Evolutionary conservation across 2,797 vertebrate genomes (phyloP).

Genomic region (Leptoclinus maculatus): DNA sequence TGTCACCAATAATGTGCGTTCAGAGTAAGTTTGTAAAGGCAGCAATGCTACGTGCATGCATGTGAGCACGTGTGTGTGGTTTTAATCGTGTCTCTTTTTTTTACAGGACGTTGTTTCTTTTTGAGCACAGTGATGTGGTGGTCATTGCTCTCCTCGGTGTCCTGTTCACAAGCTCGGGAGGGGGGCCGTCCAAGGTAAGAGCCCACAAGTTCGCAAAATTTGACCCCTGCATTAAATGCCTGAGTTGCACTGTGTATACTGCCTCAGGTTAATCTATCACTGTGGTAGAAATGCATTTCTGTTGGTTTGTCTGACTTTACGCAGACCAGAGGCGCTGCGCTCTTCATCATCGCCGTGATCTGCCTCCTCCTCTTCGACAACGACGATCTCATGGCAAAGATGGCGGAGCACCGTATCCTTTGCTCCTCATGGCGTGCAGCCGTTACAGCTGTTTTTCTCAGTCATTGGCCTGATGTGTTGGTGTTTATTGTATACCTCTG

Average conservation of each 20-base stretch:
- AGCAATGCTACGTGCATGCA: not conserved
- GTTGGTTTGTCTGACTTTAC: constrained; percentile 13
- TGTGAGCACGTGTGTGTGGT: not conserved
- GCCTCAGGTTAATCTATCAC: not conserved
- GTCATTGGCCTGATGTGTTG: not conserved
- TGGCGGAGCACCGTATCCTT: constrained; percentile 99
- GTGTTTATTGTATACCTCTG: not conserved
- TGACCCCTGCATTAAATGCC: not conserved
- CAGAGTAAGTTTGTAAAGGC: not conserved
- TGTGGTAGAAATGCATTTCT: not conserved
- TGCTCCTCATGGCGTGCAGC: not conserved
- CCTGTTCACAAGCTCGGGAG: constrained; percentile 93
- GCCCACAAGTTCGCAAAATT: not conserved
- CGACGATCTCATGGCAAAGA: constrained; percentile 98
- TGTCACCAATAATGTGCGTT: not conserved
- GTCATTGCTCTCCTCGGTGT: constrained; percentile 92
- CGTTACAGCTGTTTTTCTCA: not conserved
- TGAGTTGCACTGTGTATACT: not conserved
- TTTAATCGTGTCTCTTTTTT: constrained; percentile 15
- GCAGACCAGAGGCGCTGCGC: constrained; percentile 94
- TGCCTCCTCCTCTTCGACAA: constrained; percentile 98
- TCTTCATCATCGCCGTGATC: constrained; percentile 97
- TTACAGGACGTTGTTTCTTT: constrained; percentile 91
- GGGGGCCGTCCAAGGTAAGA: constrained; percentile 95
- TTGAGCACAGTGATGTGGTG: constrained; percentile 96